Evolutionary conservation across 2,888 invertebrate species (phyloP), one percentile per base, ranked within the genome.

Genomic region (Dynastes hyllus): DNA sequence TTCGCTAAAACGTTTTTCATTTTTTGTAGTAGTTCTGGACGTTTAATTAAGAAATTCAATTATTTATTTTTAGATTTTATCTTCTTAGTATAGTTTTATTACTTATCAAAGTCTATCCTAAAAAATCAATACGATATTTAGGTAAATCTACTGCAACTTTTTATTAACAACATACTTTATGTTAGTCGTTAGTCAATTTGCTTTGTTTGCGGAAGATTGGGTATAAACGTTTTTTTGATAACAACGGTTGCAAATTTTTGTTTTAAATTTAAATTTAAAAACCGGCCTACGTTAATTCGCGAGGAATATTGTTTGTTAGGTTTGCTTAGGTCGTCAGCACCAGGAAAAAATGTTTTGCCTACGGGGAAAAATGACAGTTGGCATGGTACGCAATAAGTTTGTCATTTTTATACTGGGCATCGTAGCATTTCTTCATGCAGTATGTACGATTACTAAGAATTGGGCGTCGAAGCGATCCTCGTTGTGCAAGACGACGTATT

Each of bases 351-450:
- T 75, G 73, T 63, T 50, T 75, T 45, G 45, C 61, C n/a, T n/a
- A n/a, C n/a, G n/a, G n/a, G 45, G 32, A 75, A 61, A 61, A 75
- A 61, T 61, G 27, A 61, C 61, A 75, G 61, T 61, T 61, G 61
- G 16, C 61, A 50, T 51, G 69, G 51, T 75, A 61, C 11, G 61
- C 40, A 75, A 75, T 45, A 75, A 45, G 45, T n/a, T n/a, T n/a
- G n/a, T n/a, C n/a, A n/a, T n/a, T n/a, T n/a, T n/a, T n/a, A n/a
- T n/a, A n/a, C 89, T 89, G 83, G 89, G 89, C 89, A 89, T 89
- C 84, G 86, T 89, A 87, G 83, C 85, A 87, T 87, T 83, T 87
- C 88, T 85, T 86, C 78, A 65, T 81, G 61, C 78, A 78, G 67
- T 78, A 50, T 73, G 45, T 73, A 73, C n/a, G 50, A 61, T 45